Evolutionary conservation across 2,888 invertebrate species (phyloP).

Genomic region (Trachelus tabidus): DNA sequence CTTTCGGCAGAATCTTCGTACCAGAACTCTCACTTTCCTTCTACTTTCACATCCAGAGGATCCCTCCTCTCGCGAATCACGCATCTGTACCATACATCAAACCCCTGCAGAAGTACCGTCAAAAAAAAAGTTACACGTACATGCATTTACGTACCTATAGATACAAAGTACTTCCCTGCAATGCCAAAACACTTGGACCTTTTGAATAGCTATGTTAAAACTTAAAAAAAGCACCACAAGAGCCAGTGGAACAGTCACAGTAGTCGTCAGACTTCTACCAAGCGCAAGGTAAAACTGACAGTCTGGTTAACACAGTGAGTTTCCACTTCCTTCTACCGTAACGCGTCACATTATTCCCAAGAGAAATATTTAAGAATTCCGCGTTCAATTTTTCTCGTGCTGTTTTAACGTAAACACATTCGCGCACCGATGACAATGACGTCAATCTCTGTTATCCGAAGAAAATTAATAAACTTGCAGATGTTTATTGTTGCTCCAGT

Average conservation of each 20-base stretch:
- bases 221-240: not conserved
- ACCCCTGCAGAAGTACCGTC: not conserved
- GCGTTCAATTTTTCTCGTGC: not conserved
- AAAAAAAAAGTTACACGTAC: not conserved
- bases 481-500: not conserved
- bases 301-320: not conserved
- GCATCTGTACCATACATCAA: not conserved
- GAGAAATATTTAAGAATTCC: not conserved
- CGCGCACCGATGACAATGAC: not conserved
- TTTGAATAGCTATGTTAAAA: not conserved
- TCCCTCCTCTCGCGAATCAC: not conserved
- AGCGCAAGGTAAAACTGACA: not conserved
- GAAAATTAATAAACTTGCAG: not conserved
- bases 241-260: not conserved
- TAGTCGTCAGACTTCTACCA: not conserved
- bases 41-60: constrained; percentile 46
- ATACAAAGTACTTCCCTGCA: not conserved
- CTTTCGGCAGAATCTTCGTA: not conserved
- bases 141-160: not conserved
- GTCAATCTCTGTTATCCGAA: not conserved
- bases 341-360: not conserved
- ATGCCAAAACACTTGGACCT: not conserved
- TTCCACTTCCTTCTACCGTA: not conserved
- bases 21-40: constrained; percentile 25
- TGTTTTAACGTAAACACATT: not conserved